Base-by-base conservation (phyloP, 2,113 vertebrate species). In the Platichthys flesus region DNA sequence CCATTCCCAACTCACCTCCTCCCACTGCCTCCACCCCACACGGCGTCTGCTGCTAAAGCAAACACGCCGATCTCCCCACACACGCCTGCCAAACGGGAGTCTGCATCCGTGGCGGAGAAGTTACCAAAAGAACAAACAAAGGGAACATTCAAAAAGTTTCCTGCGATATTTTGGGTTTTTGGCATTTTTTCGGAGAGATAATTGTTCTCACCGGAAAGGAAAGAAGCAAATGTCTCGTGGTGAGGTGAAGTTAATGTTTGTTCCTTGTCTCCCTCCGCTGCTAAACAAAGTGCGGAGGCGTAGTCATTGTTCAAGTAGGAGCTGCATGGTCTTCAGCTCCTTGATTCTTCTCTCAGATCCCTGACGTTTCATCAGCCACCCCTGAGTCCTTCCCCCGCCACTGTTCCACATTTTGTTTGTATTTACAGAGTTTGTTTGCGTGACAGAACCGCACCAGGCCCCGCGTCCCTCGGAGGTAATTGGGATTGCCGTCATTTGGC, bases 361-460 rank as follows among this genome's bases (percentile, higher is more conserved):
- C 0, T 89, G 85, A 87, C 88, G 78, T 73, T 73, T 87, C 89
- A 90, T 89, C 92, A 90, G 81, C 84, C 67, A 52, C 79, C 84
- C 59, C 55, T 1, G 21, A 86, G 84, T 83, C 76, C 71, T 80
- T 31, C 31, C 49, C 37, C 85, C 73, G 66, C 64, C 81, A 20
- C n/a, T 28, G 77, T 82, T 79, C 75, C 58, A 47, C 74, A n/a
- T n/a, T 1, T 70, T 88, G 56, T 88, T 90, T 90, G 76, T 88
- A 68, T 92, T 93, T 91, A 88, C 85, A 1, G 82, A 76, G 85
- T 91, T 85, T 90, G 86, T 85, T 91, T 90, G 86, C 76, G 84
- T 88, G 91, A 92, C 84, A 60, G 82, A 84, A 70, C 64, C 86
- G 70, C 81, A 78, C 82, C 28, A 64, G 86, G 67, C 40, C 40